Evolutionary conservation across 2,888 invertebrate genomes (phyloP).

Genomic region (Meta bourneti): DNA sequence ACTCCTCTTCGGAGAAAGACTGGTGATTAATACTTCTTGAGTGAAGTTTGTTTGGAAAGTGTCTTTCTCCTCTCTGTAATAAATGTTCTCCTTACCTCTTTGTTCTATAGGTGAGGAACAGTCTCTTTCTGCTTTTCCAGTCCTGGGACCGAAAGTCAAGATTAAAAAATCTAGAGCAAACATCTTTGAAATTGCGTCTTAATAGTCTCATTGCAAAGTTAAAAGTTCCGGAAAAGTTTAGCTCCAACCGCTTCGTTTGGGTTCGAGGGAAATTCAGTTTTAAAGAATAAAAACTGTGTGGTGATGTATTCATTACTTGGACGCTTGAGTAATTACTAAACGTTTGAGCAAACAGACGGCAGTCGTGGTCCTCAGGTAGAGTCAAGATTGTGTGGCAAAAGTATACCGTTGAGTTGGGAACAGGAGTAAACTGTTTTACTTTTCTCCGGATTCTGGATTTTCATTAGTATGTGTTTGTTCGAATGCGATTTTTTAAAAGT

Average conservation of each 20-base stretch:
- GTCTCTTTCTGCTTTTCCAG: too few relatives aligned
- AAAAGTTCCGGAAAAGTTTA: background rate
- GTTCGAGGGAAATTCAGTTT: background rate
- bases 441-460: background rate
- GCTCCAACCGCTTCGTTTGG: background rate
- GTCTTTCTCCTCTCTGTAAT: background rate
- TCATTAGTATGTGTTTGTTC: background rate
- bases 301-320: background rate
- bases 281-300: background rate
- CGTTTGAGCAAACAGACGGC: background rate
- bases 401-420: background rate
- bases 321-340: slow-evolving; percentile 1
- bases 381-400: too few relatives aligned
- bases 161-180: background rate
- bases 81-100: background rate
- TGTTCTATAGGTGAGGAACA: too few relatives aligned
- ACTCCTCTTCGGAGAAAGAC: background rate
- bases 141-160: too few relatives aligned
- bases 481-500: background rate
- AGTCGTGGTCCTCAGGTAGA: too few relatives aligned
- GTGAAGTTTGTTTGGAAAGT: slow-evolving; percentile 9
- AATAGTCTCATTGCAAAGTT: background rate
- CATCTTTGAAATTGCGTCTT: background rate
- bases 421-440: background rate
- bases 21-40: slow-evolving; percentile 16